A percentile compares a stretch with the other conserved stretches of the same genome.
Conservation (phyloP, 2,113 vertebrate species). For the Cichladusa arquata region DNA sequence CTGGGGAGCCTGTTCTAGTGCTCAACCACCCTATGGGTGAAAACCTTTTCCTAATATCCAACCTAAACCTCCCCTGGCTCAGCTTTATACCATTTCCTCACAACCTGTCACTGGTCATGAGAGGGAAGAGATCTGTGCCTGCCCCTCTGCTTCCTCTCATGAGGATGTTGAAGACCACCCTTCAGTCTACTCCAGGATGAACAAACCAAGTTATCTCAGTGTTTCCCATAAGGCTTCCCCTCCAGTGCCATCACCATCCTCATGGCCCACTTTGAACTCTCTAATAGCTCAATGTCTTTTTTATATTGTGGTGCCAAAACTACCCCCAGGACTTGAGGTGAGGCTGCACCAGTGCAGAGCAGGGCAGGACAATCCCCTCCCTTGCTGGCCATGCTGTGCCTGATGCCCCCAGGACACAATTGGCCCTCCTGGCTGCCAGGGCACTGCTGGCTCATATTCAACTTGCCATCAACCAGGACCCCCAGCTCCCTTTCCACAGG, state of each 20-base stretch:
- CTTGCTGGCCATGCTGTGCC: neutral
- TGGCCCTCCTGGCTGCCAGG: neutral
- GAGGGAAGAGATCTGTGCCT: neutral
- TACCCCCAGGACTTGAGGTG: neutral
- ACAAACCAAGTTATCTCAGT: no score
- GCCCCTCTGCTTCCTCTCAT: neutral
- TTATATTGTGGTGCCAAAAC: neutral
- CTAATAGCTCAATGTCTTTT: neutral
- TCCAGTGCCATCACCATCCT: neutral
- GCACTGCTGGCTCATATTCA: neutral
- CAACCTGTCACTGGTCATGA: no score
- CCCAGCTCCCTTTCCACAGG: neutral
- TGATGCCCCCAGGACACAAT: neutral
- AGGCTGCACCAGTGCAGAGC: neutral
- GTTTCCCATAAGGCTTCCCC: neutral
- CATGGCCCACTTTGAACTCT: neutral
- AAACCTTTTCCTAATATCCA: neutral
- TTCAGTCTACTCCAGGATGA: neutral
- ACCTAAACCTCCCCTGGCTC: neutral
- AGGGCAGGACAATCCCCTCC: neutral
- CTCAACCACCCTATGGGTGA: accelerated
- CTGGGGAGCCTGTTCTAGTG: neutral
- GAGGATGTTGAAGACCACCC: neutral
- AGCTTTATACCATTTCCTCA: neutral
- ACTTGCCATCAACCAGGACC: neutral